Percentiles rank a stretch among this genome's conserved stretches.
phyloP scores from a whole-genome alignment of 2,797 vertebrate genomes.

The Spatula clypeata region DNA sequence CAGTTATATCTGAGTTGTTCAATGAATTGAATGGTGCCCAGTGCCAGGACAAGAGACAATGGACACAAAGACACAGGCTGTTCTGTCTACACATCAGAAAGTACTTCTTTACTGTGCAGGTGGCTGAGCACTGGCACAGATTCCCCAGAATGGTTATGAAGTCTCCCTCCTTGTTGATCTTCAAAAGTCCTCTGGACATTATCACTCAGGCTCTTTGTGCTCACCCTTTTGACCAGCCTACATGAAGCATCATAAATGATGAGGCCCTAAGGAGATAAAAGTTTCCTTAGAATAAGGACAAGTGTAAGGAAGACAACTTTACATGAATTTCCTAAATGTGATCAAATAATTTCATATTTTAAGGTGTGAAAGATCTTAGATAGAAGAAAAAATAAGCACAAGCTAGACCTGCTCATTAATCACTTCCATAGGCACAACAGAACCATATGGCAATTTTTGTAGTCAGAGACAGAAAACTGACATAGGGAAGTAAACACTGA shows the following conservation, averaged over 20 bases:
- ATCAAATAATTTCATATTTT: neutral
- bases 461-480: neutral
- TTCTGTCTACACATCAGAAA: neutral
- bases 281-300: neutral
- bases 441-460: neutral
- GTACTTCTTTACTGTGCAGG: neutral
- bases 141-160: no score
- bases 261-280: neutral
- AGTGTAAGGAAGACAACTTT: neutral
- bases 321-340: neutral
- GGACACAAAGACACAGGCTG: neutral
- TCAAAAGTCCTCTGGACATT: neutral
- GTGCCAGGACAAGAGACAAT: neutral
- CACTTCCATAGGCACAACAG: neutral
- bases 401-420: neutral
- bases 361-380: neutral
- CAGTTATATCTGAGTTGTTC: neutral
- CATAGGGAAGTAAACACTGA: neutral
- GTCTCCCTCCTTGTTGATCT: neutral
- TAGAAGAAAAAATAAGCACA: neutral
- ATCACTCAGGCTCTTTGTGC: neutral
- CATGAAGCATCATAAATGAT: neutral
- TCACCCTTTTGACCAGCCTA: neutral
- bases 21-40: neutral
- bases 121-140: no score